Evolutionary conservation across 2,888 invertebrate species (phyloP), one percentile per base, ranked within the genome.

Genomic region (Drosophila buzzatii): DNA sequence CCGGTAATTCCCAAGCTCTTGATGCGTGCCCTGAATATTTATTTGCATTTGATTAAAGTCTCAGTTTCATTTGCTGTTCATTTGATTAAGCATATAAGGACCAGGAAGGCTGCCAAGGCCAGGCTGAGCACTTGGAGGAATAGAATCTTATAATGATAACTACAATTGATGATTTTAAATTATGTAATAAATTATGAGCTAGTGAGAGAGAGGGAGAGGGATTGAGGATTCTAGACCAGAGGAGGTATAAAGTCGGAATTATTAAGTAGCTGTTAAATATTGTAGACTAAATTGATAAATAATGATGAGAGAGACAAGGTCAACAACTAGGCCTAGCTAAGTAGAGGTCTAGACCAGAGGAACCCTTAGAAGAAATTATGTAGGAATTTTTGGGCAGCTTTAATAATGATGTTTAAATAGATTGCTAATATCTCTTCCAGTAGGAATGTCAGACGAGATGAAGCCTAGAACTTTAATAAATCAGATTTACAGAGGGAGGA

Each of bases 21-120:
- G 66, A 45, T 53, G 70, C 88, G 88, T 85, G 88, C 64, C 71
- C 55, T 70, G 82, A 73, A 83, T 85, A 85, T 82, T 85, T 71
- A 82, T 87, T 66, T 70, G 70, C 65, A 75, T 82, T 87, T 81
- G 88, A 87, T 78, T 78, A 59, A 62, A 75, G 76, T 44, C 75
- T 33, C 61, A 33, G 33, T 57, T 57, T 49, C 23, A 39, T 55
- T 61, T 42, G 58, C 20, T 47, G 60, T 61, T 74, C 56, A 76
- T 70, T 70, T 64, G 57, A 53, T 66, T 67, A 52, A 20, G 51
- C 20, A 51, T 8, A 51, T 33, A n/a, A 31, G 49, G 23, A 5
- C 18, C 8, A 20, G 18, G 0, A 14, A 14, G 14, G 0, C 35
- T 20, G 4, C 33, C 51, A 20, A 12, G 49, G 10, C 12, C 0